These are phyloP conservation scores for Dolomedes plantarius DNA, from an alignment of 2,888 invertebrate species.

Conservation along the genomic window DNA sequence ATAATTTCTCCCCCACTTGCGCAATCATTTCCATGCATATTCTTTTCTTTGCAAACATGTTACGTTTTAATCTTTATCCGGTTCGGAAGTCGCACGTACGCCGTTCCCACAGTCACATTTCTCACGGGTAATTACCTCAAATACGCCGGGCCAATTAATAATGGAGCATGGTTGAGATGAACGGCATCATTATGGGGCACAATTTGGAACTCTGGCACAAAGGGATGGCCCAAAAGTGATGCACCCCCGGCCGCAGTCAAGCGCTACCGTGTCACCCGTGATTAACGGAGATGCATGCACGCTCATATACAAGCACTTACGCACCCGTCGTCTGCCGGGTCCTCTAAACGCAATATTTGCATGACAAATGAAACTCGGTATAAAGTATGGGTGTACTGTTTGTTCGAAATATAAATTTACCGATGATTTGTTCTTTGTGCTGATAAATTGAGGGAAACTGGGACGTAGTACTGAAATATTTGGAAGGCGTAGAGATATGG, in stretches of 20 bases:
- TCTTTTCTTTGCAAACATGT: too few species aligned
- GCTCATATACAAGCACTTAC: neutral
- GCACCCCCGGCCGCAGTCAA: neutral
- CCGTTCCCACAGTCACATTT: neutral
- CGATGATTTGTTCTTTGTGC: too few species aligned
- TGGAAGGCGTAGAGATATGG: too few species aligned
- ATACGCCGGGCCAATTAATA: neutral
- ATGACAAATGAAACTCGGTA: too few species aligned
- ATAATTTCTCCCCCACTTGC: too few species aligned
- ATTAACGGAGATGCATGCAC: neutral
- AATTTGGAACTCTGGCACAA: neutral
- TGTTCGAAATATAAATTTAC: too few species aligned
- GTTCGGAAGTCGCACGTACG: neutral
- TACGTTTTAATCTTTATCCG: neutral
- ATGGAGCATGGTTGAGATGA: neutral
- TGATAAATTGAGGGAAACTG: too few species aligned
- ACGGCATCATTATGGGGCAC: neutral
- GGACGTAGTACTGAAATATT: too few species aligned
- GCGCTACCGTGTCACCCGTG: neutral
- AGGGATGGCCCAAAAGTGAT: neutral
- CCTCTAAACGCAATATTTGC: too few species aligned
- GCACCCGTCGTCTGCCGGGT: too few species aligned
- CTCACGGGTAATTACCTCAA: neutral
- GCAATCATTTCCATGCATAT: too few species aligned
- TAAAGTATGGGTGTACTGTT: too few species aligned